A percentile compares a stretch with the other conserved stretches of the same genome.
These are phyloP conservation scores for Enoplosus armatus DNA, from an alignment of 2,797 vertebrate species.

Conservation along the genomic window DNA sequence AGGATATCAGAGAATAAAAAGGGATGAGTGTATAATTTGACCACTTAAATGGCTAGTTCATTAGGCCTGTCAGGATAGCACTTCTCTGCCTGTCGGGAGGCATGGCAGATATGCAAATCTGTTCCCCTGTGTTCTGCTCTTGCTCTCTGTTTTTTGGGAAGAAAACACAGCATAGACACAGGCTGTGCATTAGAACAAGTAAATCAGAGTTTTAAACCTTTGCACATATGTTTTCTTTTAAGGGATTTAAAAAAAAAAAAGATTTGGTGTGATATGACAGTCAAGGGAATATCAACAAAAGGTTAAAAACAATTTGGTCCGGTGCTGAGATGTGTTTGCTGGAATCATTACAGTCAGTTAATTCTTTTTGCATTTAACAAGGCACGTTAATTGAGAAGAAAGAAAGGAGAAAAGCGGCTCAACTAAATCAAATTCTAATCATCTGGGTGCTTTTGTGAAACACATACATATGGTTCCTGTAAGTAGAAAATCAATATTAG, in stretches of 20 bases:
- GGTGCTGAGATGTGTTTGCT: not conserved
- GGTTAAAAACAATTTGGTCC: too few species aligned
- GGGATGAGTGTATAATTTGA: constrained; percentile 85
- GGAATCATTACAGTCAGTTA: not conserved
- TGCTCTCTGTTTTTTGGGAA: constrained; percentile 37
- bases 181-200: constrained; percentile 15
- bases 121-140: constrained; percentile 56
- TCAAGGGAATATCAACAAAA: constrained; percentile 24
- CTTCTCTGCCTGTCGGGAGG: constrained; percentile 76
- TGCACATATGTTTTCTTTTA: not conserved
- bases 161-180: constrained; percentile 31
- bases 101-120: constrained; percentile 79
- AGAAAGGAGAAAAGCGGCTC: not conserved
- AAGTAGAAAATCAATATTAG: not conserved
- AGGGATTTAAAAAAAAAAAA: not conserved
- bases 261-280: not conserved
- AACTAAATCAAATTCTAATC: not conserved
- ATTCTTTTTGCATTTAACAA: constrained; percentile 12
- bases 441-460: not conserved
- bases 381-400: constrained; percentile 5
- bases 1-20: constrained; percentile 81
- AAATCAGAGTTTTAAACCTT: constrained; percentile 4
- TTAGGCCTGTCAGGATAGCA: constrained; percentile 82
- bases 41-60: constrained; percentile 84
- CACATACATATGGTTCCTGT: not conserved